These are phyloP conservation scores for Akabosia matsudoensis DNA, from an alignment of 1,140 invertebrate genomes.

Conservation along the genomic window DNA sequence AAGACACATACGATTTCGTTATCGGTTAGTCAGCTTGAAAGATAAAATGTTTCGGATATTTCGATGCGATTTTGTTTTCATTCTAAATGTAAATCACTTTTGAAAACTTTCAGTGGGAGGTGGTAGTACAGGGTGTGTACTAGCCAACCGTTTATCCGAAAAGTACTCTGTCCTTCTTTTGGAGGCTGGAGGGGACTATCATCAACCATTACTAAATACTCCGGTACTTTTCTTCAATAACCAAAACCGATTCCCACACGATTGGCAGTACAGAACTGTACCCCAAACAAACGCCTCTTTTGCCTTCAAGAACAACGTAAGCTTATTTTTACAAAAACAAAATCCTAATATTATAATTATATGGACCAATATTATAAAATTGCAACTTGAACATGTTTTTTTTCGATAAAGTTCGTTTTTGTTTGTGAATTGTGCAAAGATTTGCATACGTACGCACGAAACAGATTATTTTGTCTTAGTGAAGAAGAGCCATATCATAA, in stretches of 20 bases:
- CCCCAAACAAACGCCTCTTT: slow-evolving; percentile 36
- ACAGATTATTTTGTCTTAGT: no score
- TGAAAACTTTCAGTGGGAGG: slow-evolving; percentile 64
- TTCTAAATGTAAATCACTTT: slow-evolving; percentile 44
- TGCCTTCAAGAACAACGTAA: slow-evolving; percentile 39
- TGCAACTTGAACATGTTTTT: no score
- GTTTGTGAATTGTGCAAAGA: no score
- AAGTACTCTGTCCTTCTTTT: slow-evolving; percentile 63
- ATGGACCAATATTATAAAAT: no score
- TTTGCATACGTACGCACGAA: no score
- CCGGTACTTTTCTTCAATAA: slow-evolving; percentile 36
- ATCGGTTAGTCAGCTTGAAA: slow-evolving; percentile 35
- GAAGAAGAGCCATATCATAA: neutral
- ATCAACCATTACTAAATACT: slow-evolving; percentile 27
- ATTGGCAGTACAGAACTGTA: slow-evolving; percentile 48
- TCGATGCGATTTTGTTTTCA: neutral
- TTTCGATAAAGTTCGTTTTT: no score
- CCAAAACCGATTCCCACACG: slow-evolving; percentile 32
- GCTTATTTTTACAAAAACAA: no score
- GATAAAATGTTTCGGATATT: no score
- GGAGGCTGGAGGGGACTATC: slow-evolving; percentile 62
- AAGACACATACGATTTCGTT: slow-evolving; percentile 36
- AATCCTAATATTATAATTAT: no score
- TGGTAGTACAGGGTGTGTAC: slow-evolving; percentile 73
- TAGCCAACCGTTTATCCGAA: slow-evolving; percentile 66